Conservation (phyloP, 2,797 vertebrate species). For the Lagodon rhomboides region DNA sequence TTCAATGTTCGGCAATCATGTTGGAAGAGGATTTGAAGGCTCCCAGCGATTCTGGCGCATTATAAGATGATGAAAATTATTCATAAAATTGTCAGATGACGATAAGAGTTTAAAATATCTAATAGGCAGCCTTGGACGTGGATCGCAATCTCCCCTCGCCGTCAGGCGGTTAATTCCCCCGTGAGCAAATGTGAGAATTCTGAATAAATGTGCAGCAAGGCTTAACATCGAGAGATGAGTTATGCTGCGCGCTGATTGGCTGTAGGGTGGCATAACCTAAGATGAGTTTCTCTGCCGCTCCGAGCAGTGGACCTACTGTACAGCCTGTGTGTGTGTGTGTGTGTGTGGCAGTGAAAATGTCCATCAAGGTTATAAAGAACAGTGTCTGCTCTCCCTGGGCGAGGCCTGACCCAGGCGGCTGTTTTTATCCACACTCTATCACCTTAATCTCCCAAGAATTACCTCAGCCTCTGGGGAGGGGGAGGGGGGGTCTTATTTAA, state of each 20-base stretch:
- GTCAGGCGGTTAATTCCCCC: constrained; percentile 48
- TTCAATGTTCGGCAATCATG: constrained; percentile 62
- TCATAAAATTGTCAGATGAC: constrained; percentile 60
- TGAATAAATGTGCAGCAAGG: constrained; percentile 24
- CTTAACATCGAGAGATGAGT: constrained; percentile 28
- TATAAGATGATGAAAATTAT: constrained; percentile 66
- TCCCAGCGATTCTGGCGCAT: constrained; percentile 38
- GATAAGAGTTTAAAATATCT: constrained; percentile 68
- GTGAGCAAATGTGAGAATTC: constrained; percentile 34
- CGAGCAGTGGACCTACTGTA: constrained; percentile 6
- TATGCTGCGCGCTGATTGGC: constrained; percentile 39
- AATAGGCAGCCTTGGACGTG: constrained; percentile 39
- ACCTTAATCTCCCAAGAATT: constrained; percentile 73
- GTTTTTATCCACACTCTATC: constrained; percentile 69
- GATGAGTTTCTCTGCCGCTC: constrained; percentile 40
- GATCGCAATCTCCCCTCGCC: constrained; percentile 52
- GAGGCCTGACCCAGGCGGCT: constrained; percentile 40
- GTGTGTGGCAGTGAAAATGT: constrained; percentile 37
- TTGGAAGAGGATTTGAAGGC: constrained; percentile 50
- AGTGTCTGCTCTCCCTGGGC: constrained; percentile 23
- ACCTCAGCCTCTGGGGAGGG: constrained; percentile 44
- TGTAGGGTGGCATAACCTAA: constrained; percentile 15
- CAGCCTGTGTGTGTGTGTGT: constrained; percentile 20
- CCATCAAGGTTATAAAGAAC: constrained; percentile 54
- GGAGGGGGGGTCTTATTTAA: constrained; percentile 60